Evolutionary conservation across 2,888 invertebrate species (phyloP), one percentile per base, ranked within the genome.

Genomic region (Vandiemenella viatica): DNA sequence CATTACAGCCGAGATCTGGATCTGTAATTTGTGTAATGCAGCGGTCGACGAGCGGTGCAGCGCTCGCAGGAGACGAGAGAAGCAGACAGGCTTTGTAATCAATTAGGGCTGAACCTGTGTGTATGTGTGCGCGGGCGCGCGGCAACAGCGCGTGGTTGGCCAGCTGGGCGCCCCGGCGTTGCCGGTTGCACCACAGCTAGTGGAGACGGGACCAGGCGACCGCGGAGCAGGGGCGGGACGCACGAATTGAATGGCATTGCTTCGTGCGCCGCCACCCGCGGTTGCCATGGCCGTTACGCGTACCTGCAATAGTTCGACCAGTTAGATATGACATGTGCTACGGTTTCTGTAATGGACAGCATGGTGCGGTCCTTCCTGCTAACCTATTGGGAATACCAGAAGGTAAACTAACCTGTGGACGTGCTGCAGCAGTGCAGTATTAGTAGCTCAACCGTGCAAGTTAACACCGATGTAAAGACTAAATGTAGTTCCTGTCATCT

Each of bases 361-460:
- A 66, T 67, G 58, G 62, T 67, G 57, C 65, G 66, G 58, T 65
- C 67, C 57, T 61, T 68, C 57, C 63, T 68, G 56, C 63, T 67
- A 56, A 62, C 64, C 54, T 65, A 65, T 56, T 63, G 63, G 60
- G 63, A 63, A 60, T 53, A 54, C 23, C 57, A 62, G 60, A 63
- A 49, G 63, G 65, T 67, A 68, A 65, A 32, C 32, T 13, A 10
- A n/a, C 32, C 32, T 10, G 32, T n/a, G n/a, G n/a, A n/a, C n/a
- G n/a, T n/a, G n/a, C n/a, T n/a, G n/a, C n/a, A n/a, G n/a, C n/a
- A n/a, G n/a, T n/a, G n/a, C n/a, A n/a, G n/a, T n/a, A n/a, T n/a
- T n/a, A n/a, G n/a, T n/a, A n/a, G n/a, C n/a, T n/a, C n/a, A n/a
- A n/a, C n/a, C n/a, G n/a, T n/a, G n/a, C n/a, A n/a, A n/a, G n/a